Evolutionary conservation across 2,888 invertebrate genomes (phyloP), one percentile per base, ranked within the genome.

Genomic region (Cheilosia variabilis): DNA sequence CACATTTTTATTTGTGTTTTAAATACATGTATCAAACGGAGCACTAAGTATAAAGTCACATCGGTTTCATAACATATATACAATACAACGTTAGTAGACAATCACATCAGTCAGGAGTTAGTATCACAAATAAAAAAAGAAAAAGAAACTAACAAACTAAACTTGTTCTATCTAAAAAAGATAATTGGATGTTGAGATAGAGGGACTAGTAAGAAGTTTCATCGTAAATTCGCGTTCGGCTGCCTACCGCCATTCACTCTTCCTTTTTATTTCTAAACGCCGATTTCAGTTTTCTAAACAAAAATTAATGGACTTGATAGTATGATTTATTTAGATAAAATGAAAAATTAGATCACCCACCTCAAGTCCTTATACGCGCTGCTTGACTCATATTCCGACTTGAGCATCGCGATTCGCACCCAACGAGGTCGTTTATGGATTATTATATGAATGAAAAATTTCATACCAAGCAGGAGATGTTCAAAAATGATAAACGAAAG

Each of bases 341-440:
- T 24, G 5, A 37, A 53, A 10, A 0, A 50, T 27, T 17, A 37
- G 22, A 22, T 10, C 4, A 69, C 45, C 7, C 87, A 91, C 92
- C 91, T 91, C 37, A 91, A 88, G 75, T 92, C 90, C 80, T 95
- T 95, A 47, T 95, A 92, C 0, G 95, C 95, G 89, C 94, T 93
- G 88, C 94, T 93, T 7, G 95, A 94, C 89, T 94, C 94, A 89
- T 94, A 94, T 89, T 94, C 94, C 63, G 93, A 93, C 89, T 93
- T 94, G 1, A 95, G 94, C 73, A 95, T 90, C 4, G 94, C 94
- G 22, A 95, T 93, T 75, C 95, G 93, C 24, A 95, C 95, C 94
- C 94, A 94, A 87, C 94, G 93, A 3, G 96, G 96, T 76, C 94
- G 94, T 90, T 96, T 96, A 34, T 95, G 95, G 86, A 96, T 96